A percentile compares a stretch with the other conserved stretches of the same genome.
Conservation (phyloP, 2,113 vertebrate species). For the Lethenteron reissneri region DNA sequence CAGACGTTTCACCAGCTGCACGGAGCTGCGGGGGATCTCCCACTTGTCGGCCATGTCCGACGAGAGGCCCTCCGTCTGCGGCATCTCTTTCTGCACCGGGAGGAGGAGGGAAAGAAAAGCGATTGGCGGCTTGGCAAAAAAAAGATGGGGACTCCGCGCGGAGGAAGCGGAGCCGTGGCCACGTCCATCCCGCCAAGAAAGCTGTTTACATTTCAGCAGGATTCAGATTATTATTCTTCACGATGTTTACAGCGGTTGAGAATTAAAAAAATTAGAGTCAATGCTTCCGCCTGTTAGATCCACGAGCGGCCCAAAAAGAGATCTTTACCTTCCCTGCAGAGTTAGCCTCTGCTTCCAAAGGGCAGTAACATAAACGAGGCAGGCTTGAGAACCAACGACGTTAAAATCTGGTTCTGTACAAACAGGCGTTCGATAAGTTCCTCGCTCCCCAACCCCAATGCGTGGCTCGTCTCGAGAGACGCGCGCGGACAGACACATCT, state of each 20-base stretch:
- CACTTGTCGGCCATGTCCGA: conserved; percentile 11
- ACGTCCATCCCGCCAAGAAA: not conserved
- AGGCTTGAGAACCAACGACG: not conserved
- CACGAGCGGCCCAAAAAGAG: no score
- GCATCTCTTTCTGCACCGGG: conserved; percentile 15
- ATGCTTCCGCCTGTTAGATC: not conserved
- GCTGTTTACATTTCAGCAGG: not conserved
- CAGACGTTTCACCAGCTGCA: conserved; percentile 14
- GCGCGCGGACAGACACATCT: not conserved
- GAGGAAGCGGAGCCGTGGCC: not conserved
- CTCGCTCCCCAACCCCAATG: not conserved
- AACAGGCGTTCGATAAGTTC: not conserved
- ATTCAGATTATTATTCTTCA: not conserved
- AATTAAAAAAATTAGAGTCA: not conserved
- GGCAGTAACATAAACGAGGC: not conserved
- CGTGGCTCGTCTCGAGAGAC: not conserved
- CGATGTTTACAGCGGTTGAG: not conserved
- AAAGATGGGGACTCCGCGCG: not conserved
- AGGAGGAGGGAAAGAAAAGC: not conserved
- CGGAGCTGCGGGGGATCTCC: conserved; percentile 16
- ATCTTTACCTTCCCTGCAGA: no score
- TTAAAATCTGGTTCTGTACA: not conserved
- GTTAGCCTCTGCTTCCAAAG: no score
- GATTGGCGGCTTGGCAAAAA: not conserved
- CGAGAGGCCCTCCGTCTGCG: conserved; percentile 11